Evolutionary conservation across 92 coral and sea anemone species (phyloP), one percentile per base, ranked within the genome.

Genomic region (Heliopora coerulea): DNA sequence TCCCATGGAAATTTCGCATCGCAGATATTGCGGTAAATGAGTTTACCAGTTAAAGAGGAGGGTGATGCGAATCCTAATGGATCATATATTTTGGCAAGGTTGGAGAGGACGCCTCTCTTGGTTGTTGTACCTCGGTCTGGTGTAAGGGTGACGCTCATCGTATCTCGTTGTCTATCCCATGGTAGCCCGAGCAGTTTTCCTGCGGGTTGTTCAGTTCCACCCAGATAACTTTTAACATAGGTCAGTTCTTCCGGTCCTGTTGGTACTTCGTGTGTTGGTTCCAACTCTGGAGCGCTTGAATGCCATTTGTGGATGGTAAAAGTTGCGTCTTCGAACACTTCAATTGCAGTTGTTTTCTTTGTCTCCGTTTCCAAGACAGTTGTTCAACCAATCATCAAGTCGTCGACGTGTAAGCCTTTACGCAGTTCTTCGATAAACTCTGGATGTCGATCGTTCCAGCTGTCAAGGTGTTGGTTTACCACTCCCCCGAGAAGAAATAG

Each of bases 121-220:
- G 59, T 68, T 50, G 37, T 62, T 42, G 82, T 67, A 42, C 40
- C 58, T 56, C 56, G 35, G 14, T 30, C 65, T 69, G 42, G 34
- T n/a, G 63, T 62, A 44, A 76, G 79, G 59, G 81, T 75, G 24
- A 81, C 83, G 67, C 82, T 75, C 30, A 84, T 59, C 12, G 65
- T 68, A 28, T 85, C 89, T 44, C 75, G 42, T 24, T 80, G 54
- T 75, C 70, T 68, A 42, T 80, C 75, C 89, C 81, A 82, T 23
- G 81, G 89, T 24, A 85, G 57, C 35, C 82, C 85, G 31, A 75
- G 59, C 44, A 85, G 74, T 64, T 80, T 62, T 59, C 82, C 82
- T 49, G 37, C 75, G 26, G 65, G 72, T 66, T 58, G 82, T 78
- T 48, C 75, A 46, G 40, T 61, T 41, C 73, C 88, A 73, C 81